Evolutionary conservation across 2,888 invertebrate genomes (phyloP), one percentile per base, ranked within the genome.

Genomic region (Plutella xylostella): DNA sequence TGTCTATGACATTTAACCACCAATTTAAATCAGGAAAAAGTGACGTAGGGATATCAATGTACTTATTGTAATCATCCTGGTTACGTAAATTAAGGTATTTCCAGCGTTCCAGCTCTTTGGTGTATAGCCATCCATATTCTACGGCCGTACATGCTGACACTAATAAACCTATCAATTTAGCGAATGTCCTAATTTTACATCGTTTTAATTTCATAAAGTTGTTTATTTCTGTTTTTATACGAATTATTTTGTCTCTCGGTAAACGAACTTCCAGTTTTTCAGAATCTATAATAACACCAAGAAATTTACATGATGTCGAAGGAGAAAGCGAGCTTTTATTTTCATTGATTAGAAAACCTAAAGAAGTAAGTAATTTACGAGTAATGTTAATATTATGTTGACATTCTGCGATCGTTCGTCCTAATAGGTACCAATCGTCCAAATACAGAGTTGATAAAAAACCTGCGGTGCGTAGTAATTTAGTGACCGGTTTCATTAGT

Each of bases 111-210:
- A 45, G 20, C 3, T 12, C 4, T 22, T 45, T 45, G n/a, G 45
- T 45, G 28, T 45, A 45, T 4, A 45, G 11, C 33, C 18, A 45
- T 12, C 45, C 45, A 34, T 41, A 45, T 41, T 28, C 37, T 3
- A 18, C 30, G 4, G 45, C 45, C 22, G 45, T 41, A 19, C 41
- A 45, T n/a, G 41, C 40, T 19, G 45, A 20, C 7, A 28, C 28
- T 17, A 45, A 18, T 12, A 42, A 20, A 4, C 45, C 45, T 2
- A 45, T 45, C 14, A 45, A n/a, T 6, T 41, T 39, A 7, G 45
- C 21, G 28, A 45, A 35, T n/a, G 25, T 28, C 6, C 35, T 28
- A 9, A 45, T 45, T 12, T 35, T 35, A 38, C 44, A 44, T 7
- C 30, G 33, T 9, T 28, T 19, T n/a, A 38, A 12, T 28, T 17